Conservation (phyloP, 2,888 invertebrate species). For the Drosophila vallismaia region DNA sequence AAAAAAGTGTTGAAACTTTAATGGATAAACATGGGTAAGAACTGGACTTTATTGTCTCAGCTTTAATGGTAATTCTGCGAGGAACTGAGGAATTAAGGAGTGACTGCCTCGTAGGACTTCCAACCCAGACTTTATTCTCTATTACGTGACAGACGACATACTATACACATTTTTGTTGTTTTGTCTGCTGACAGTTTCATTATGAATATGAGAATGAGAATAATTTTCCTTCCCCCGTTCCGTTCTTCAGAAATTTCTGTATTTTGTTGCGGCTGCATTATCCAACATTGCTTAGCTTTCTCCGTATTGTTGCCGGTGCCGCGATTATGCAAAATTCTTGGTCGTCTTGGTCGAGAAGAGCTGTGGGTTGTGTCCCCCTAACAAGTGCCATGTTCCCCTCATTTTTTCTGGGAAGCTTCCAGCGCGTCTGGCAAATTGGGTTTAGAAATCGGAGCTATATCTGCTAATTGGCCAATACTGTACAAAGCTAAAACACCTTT, state of each 20-base stretch:
- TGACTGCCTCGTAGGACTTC: slow-evolving; percentile 12
- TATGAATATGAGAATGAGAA: neutral
- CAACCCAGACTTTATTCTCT: slow-evolving; percentile 27
- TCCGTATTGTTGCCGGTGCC: slow-evolving; percentile 34
- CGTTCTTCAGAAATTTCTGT: neutral
- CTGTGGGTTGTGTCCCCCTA: slow-evolving; percentile 18
- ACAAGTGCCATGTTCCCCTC: slow-evolving; percentile 4
- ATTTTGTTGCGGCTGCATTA: slow-evolving; percentile 24
- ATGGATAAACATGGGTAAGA: neutral
- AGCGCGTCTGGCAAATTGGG: slow-evolving; percentile 14
- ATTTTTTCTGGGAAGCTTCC: slow-evolving; percentile 28
- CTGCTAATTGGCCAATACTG: slow-evolving; percentile 45
- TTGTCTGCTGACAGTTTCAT: slow-evolving; percentile 15
- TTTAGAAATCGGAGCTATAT: slow-evolving; percentile 33
- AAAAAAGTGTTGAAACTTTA: slow-evolving; percentile 12
- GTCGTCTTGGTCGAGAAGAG: slow-evolving; percentile 14
- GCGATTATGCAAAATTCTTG: slow-evolving; percentile 40
- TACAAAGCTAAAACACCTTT: slow-evolving; percentile 7
- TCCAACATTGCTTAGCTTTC: slow-evolving; percentile 29
- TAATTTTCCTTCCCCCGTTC: neutral
- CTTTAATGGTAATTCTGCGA: slow-evolving; percentile 40
- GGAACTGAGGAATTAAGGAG: slow-evolving; percentile 18
- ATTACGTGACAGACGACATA: slow-evolving; percentile 34
- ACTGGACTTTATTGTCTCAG: slow-evolving; percentile 39
- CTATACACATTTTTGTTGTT: no score